Base-by-base conservation (phyloP, 2,797 vertebrate genomes). In the Pempheris klunzingeri region DNA sequence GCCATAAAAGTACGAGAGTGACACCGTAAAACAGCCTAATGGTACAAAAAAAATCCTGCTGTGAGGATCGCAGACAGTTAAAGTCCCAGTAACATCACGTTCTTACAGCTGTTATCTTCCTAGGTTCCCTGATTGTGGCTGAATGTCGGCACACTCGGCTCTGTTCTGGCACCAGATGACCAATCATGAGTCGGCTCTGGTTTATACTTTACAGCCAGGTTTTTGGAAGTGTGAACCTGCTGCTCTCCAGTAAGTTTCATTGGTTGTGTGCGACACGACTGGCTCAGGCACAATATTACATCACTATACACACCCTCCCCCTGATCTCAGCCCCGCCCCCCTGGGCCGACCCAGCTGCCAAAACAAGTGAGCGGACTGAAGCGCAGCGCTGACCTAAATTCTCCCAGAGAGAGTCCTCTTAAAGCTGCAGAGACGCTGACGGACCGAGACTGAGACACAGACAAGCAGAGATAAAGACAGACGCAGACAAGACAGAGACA, bases 381-480 rank as follows among this genome's bases (percentile, higher is more conserved):
- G 47, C 60, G 5, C 70, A 2, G 49, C 18, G 11, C 49, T 91
- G 90, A 91, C 88, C 90, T 91, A 90, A 90, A 91, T 91, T 85
- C 78, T 61, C 59, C 75, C 71, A 54, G 70, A 58, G 78, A 77
- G 60, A 70, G 47, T 71, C 68, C 67, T 77, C 84, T 88, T 87
- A 85, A 87, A 90, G 88, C 81, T 74, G 70, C 81, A 89, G 78
- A 68, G 73, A 82, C 78, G 5, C 64, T 46, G 43, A 71, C 20
- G 0, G 3, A 41, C 6, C 50, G n/a, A 32, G 44, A 54, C 14
- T 17, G 4, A 62, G 22, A 62, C 41, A 9, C 36, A 26, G 5
- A 36, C 4, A 30, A 20, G 55, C 34, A 14, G 30, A 24, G 24
- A 47, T 9, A 22, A 13, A 52, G 14, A 32, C 36, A 2, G n/a